phyloP scores from a whole-genome alignment of 2,113 vertebrate genomes.

The Cinclus cinclus region DNA sequence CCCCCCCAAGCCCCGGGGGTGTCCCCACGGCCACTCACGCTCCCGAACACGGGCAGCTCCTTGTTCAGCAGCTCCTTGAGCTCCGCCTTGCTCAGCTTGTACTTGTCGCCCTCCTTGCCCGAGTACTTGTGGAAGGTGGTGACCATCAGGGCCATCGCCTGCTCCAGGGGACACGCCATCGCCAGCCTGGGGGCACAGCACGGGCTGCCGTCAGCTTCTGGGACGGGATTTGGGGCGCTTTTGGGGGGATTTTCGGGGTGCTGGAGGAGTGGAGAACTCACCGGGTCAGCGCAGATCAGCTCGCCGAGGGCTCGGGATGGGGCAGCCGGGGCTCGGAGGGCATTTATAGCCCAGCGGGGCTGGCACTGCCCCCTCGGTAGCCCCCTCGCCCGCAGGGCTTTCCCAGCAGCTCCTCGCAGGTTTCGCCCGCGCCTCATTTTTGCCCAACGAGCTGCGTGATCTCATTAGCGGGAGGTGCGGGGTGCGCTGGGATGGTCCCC shows the following conservation, averaged over 20 bases:
- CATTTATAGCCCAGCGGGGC: background rate
- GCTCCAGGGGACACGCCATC: conserved; percentile 62
- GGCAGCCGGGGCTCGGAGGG: fast-evolving
- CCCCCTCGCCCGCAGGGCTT: background rate
- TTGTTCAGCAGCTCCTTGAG: conserved; percentile 77
- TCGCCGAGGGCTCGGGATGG: background rate
- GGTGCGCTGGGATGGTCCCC: background rate
- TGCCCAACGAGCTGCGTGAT: conserved; percentile 22
- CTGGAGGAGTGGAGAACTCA: background rate
- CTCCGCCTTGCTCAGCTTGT: conserved; percentile 77
- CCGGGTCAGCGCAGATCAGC: background rate
- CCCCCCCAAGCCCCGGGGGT: too few relatives aligned
- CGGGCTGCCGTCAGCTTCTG: too few relatives aligned
- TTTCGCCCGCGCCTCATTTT: conserved; percentile 18
- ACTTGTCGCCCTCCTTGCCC: conserved; percentile 60
- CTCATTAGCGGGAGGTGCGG: background rate
- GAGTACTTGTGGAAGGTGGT: conserved; percentile 80
- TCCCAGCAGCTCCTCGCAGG: background rate
- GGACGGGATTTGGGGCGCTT: too few relatives aligned
- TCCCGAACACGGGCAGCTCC: conserved; percentile 78
- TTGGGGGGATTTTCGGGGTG: background rate
- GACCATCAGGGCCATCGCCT: conserved; percentile 41
- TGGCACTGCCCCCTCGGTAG: background rate
- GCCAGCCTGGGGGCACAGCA: background rate
- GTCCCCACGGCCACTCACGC: conserved; percentile 42